Conservation (phyloP, 2,113 vertebrate genomes). For the Mesocricetus auratus region DNA sequence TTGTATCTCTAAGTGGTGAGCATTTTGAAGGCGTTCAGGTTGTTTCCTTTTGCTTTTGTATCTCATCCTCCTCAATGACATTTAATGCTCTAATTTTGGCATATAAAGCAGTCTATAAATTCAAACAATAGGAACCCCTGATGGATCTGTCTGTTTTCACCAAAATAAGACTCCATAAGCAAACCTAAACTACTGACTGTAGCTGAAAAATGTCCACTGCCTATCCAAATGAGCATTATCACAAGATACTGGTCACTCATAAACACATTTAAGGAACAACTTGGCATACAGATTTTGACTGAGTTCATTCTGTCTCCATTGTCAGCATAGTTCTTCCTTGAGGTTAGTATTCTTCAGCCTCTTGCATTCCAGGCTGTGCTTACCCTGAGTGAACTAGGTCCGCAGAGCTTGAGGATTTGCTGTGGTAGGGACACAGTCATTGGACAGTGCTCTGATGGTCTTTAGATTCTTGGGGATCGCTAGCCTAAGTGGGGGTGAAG, state of each 20-base stretch:
- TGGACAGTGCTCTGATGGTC: slow-evolving; percentile 92
- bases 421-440: slow-evolving; percentile 91
- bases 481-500: no score
- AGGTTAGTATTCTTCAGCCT: slow-evolving; percentile 81
- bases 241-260: slow-evolving; percentile 92
- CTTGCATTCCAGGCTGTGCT: slow-evolving; percentile 90
- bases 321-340: slow-evolving; percentile 62
- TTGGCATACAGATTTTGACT: slow-evolving; percentile 93
- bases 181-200: slow-evolving; percentile 85
- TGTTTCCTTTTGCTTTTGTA: slow-evolving; percentile 58
- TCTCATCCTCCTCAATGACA: slow-evolving; percentile 75
- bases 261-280: slow-evolving; percentile 56
- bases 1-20: slow-evolving; percentile 58
- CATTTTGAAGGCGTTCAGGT: slow-evolving; percentile 49
- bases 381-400: slow-evolving; percentile 88
- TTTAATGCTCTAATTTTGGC: slow-evolving; percentile 80
- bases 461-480: slow-evolving; percentile 88
- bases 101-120: slow-evolving; percentile 84
- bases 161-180: not conserved
- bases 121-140: slow-evolving; percentile 73
- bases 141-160: not conserved
- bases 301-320: slow-evolving; percentile 52
- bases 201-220: slow-evolving; percentile 89
- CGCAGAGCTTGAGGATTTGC: slow-evolving; percentile 95
- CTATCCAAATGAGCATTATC: slow-evolving; percentile 91